Evolutionary conservation across 2,797 vertebrate species (phyloP).

Genomic region (Pseudopleuronectes americanus): DNA sequence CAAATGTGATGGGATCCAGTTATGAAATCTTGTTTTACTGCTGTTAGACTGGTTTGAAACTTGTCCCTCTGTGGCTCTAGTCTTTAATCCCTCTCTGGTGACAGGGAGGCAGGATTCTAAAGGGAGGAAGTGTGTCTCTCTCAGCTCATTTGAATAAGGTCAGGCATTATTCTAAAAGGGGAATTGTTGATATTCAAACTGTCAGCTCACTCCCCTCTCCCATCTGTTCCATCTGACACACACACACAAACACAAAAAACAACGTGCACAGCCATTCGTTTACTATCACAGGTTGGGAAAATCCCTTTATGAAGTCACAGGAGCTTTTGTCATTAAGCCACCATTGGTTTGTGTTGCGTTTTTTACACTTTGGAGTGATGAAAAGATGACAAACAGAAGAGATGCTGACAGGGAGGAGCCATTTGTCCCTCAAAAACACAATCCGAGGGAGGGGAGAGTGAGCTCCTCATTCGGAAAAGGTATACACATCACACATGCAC

Average conservation of each 20-base stretch:
- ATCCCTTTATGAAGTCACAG: background rate
- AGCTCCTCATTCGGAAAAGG: conserved; percentile 20
- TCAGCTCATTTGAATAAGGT: conserved; percentile 56
- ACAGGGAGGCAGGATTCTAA: conserved; percentile 29
- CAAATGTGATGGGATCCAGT: conserved; percentile 19
- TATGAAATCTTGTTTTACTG: conserved; percentile 1
- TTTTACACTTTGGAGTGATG: conserved; percentile 51
- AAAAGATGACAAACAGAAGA: conserved; percentile 54
- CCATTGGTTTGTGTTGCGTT: conserved; percentile 44
- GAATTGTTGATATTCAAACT: conserved; percentile 70
- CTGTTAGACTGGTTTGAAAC: no score
- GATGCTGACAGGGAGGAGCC: conserved; percentile 54
- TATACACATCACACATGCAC: conserved; percentile 14
- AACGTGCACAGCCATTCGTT: background rate
- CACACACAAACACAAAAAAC: no score
- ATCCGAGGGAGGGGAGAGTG: conserved; percentile 33
- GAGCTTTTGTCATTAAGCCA: conserved; percentile 42
- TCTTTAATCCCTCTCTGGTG: background rate
- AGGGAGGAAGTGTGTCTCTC: conserved; percentile 56
- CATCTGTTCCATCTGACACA: conserved; percentile 46
- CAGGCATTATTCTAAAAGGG: conserved; percentile 59
- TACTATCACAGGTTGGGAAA: conserved; percentile 4
- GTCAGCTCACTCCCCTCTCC: conserved; percentile 30
- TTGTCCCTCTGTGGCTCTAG: no score
- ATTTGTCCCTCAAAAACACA: conserved; percentile 71